A percentile compares a stretch with the other conserved stretches of the same genome.
Conservation (phyloP, 2,113 vertebrate species). For the Psilopsiagon aurifrons region DNA sequence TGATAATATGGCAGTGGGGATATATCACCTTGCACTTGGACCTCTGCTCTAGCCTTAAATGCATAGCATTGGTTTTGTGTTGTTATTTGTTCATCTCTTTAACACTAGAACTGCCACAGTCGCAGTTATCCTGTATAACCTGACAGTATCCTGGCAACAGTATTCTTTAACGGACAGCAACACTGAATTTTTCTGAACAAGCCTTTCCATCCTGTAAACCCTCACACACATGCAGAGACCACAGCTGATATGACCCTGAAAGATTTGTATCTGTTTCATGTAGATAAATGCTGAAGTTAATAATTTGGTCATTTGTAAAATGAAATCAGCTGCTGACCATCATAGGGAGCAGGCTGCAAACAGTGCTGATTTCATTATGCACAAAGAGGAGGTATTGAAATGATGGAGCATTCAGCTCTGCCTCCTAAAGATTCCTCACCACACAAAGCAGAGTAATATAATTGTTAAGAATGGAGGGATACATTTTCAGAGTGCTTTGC, state of each 20-base stretch:
- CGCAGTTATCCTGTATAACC: not conserved
- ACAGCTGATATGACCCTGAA: not conserved
- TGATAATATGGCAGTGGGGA: not conserved
- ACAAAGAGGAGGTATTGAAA: conserved; percentile 54
- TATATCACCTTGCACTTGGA: not conserved
- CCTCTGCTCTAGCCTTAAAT: not conserved
- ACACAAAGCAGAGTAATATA: conserved; percentile 44
- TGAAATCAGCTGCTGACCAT: conserved; percentile 14
- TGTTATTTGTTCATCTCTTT: not conserved
- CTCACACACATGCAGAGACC: not conserved
- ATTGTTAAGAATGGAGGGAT: conserved; percentile 21
- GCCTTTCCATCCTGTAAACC: not conserved
- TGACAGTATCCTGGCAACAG: conserved; percentile 46
- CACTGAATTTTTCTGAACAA: not conserved
- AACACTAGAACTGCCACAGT: not conserved
- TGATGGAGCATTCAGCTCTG: conserved; percentile 42
- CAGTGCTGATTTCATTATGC: conserved; percentile 28
- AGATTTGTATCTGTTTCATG: conserved; percentile 21
- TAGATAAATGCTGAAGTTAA: conserved; percentile 32
- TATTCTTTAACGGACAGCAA: not conserved
- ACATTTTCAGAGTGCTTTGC: conserved; percentile 50
- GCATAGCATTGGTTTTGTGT: not conserved
- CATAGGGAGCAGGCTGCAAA: conserved; percentile 49
- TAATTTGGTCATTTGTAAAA: conserved; percentile 14
- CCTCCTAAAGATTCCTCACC: conserved; percentile 50